Evolutionary conservation across 2,888 invertebrate genomes (phyloP), one percentile per base, ranked within the genome.

Genomic region (Caenorhabditis afra): DNA sequence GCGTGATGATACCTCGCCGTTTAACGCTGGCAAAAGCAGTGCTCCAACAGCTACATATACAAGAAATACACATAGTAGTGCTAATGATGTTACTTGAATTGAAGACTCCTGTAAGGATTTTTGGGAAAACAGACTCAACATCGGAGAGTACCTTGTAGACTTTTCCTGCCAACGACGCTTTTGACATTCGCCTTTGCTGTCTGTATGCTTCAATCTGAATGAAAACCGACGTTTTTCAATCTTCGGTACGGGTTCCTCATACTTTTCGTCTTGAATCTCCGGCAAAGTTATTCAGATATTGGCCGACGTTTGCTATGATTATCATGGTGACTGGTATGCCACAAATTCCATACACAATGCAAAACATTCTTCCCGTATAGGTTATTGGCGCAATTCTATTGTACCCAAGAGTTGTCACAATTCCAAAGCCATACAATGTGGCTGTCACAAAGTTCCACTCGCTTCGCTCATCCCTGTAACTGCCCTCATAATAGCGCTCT

Each of bases 311-410:
- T 16, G 89, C 89, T 65, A 89, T 90, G 53, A 89, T 89, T 47
- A 89, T 90, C 89, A 89, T 90, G 3, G 89, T 89, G 23, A 89
- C 71, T 16, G 88, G 89, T 50, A 89, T 89, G n/a, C 87, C 88
- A 58, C 87, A 87, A 18, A 88, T 84, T 8, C 89, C 89, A 57
- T 90, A 89, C 39, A 87, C 75, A 20, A 89, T 88, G 52, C 89
- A 89, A 74, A 89, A 88, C 64, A 89, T 81, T 41, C 89, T 81
- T 37, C 89, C 89, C 22, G 85, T 82, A 45, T 84, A 79, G 0
- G 89, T 90, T 73, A 89, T 87, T 10, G 89, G 89, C n/a, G 87
- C 87, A 22, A 89, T 90, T 64, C 89, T 80, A 70, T 89, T 89
- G 77, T 89, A 89, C 29, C 88, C 88, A 20, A 89, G 67, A 23